phyloP scores from a whole-genome alignment of 2,113 vertebrate genomes.

The Thermophis baileyi region DNA sequence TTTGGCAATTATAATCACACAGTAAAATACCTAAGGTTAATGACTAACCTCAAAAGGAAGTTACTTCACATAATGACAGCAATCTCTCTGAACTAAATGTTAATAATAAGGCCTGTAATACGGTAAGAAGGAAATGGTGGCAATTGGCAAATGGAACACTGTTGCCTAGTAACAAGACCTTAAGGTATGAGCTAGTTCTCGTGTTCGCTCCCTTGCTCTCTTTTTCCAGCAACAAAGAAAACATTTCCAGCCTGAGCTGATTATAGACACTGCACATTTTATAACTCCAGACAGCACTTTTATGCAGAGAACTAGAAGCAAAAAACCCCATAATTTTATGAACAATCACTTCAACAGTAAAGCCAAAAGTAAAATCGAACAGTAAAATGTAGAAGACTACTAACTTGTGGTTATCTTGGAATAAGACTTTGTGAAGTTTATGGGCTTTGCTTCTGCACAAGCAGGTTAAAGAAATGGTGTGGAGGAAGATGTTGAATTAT shows the following conservation, averaged over 20 bases:
- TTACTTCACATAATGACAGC: conserved; percentile 94
- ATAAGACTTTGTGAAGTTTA: not conserved
- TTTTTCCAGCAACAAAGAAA: conserved; percentile 37
- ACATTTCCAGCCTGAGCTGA: conserved; percentile 65
- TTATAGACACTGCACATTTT: conserved; percentile 71
- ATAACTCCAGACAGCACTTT: conserved; percentile 58
- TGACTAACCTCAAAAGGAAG: conserved; percentile 94
- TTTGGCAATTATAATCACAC: conserved; percentile 87
- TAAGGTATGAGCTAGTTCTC: conserved; percentile 65
- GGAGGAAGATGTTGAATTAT: conserved; percentile 27
- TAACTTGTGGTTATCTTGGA: not conserved
- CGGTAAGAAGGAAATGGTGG: conserved; percentile 86
- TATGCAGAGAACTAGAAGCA: conserved; percentile 67
- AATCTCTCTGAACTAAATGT: conserved; percentile 92
- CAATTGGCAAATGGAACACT: conserved; percentile 80
- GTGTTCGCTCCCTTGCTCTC: not conserved
- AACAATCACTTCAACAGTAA: conserved; percentile 59
- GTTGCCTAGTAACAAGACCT: conserved; percentile 85
- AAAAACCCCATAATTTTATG: conserved; percentile 50
- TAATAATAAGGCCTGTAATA: conserved; percentile 89
- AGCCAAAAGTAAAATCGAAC: conserved; percentile 48
- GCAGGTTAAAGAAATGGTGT: not conserved
- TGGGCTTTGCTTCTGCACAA: not conserved
- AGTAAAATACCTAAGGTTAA: conserved; percentile 89
- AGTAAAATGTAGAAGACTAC: conserved; percentile 39